Conservation (phyloP, 2,888 invertebrate species). For the Cactoblastis cactorum region DNA sequence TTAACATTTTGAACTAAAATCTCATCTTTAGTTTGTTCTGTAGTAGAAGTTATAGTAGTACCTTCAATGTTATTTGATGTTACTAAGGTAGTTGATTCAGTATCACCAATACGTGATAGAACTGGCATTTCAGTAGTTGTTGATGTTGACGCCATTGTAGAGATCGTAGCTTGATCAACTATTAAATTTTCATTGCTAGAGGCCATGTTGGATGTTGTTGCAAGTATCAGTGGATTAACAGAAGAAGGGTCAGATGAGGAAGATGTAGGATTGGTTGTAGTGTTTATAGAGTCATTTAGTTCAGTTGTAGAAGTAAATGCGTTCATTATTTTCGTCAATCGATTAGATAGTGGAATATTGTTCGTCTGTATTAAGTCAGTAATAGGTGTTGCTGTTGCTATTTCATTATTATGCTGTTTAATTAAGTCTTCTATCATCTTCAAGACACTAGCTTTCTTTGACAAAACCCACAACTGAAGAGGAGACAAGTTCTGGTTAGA, state of each 20-base stretch:
- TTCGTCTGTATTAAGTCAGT: constrained; percentile 47
- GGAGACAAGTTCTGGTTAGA: constrained; percentile 51
- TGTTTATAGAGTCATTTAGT: constrained; percentile 26
- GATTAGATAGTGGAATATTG: constrained; percentile 50
- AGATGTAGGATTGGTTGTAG: constrained; percentile 29
- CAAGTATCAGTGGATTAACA: constrained; percentile 32
- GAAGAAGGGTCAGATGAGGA: constrained; percentile 29
- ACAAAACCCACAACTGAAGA: constrained; percentile 64
- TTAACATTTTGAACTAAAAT: constrained; percentile 25
- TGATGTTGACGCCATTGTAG: constrained; percentile 20
- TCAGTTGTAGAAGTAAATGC: constrained; percentile 55
- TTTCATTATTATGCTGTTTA: constrained; percentile 64
- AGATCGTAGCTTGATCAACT: constrained; percentile 26
- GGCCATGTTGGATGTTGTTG: constrained; percentile 22
- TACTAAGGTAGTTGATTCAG: constrained; percentile 14
- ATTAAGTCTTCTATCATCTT: constrained; percentile 74
- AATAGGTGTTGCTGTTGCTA: constrained; percentile 53
- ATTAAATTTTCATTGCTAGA: constrained; percentile 28
- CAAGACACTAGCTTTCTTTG: constrained; percentile 71
- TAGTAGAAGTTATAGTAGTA: constrained; percentile 28
- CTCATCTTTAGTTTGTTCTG: constrained; percentile 23
- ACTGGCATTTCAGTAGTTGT: constrained; percentile 13
- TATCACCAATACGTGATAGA: constrained; percentile 3
- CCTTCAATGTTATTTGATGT: constrained; percentile 12
- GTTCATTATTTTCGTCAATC: constrained; percentile 61